Evolutionary conservation across 2,797 vertebrate genomes (phyloP), one percentile per base, ranked within the genome.

Genomic region (Neosilurus mollespiculum): DNA sequence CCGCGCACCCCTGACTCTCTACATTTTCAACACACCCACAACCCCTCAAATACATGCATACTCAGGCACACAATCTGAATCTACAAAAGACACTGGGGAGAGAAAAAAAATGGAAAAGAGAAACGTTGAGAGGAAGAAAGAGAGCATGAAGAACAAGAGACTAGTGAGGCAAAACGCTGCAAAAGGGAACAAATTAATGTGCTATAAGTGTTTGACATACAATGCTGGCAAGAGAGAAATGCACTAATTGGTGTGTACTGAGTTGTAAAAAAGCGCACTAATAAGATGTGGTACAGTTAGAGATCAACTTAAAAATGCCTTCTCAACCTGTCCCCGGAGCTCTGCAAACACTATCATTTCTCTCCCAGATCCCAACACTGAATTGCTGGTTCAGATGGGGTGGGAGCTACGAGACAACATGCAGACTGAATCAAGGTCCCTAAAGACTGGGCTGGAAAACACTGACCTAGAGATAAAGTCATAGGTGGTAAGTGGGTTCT

Each of bases 1-100:
- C 54, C 54, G 53, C 62, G 24, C 69, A 81, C 80, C 24, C 58
- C 80, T 82, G 82, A 81, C 81, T 79, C 58, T 9, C 89, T 87
- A 88, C 87, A 89, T 90, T 88, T 85, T 87, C 86, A 89, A 88
- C 82, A 83, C 70, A 26, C 54, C 20, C 66, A 64, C 65, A 83
- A 12, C 30, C 37, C 16, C 30, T 81, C n/a, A 58, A 78, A 86
- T 24, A 34, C 71, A 86, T 83, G 84, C 69, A 66, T 37, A 66
- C 73, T 34, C 56, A 75, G 43, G 78, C 26, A 37, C 80, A 80
- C 51, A 67, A n/a, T 70, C 81, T 81, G 69, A 86, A 75, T 83
- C 82, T 80, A 69, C 61, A 75, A 54, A 61, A 34, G 43, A 73
- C 15, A 30, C 80, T 7, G 20, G 24, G 49, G 72, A 67, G 6